phyloP scores from a whole-genome alignment of 2,113 vertebrate species.

The Clarias batrachus region DNA sequence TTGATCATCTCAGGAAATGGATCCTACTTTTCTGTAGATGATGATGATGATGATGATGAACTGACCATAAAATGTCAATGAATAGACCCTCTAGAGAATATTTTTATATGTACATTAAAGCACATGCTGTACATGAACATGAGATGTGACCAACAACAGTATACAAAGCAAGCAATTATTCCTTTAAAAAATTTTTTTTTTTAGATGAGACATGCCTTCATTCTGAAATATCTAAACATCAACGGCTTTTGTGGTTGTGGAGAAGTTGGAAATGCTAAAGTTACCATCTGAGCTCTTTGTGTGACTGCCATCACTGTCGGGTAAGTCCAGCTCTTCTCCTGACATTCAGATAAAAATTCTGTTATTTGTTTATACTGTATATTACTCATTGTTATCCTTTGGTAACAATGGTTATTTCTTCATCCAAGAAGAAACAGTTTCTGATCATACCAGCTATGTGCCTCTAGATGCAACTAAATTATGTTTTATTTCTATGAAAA shows the following conservation, averaged over 20 bases:
- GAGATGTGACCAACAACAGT: not conserved
- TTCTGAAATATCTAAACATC: not conserved
- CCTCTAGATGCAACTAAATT: not conserved
- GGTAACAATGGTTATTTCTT: conserved; percentile 6
- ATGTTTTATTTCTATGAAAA: not conserved
- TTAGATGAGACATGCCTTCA: not conserved
- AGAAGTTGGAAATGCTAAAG: conserved; percentile 1
- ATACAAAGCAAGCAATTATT: not conserved
- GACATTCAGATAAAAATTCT: conserved; percentile 50
- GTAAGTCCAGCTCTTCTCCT: conserved; percentile 73
- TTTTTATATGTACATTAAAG: not conserved
- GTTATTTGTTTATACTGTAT: conserved; percentile 31
- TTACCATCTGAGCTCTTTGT: conserved; percentile 69
- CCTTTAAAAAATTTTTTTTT: not conserved
- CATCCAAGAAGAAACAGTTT: not conserved
- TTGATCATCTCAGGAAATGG: conserved; percentile 9
- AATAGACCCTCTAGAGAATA: not conserved
- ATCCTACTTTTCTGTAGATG: not conserved
- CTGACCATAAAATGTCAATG: not conserved
- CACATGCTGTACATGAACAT: not conserved
- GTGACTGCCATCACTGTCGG: conserved; percentile 71
- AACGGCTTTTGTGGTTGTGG: not conserved
- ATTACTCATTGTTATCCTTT: not conserved
- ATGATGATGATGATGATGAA: conserved; percentile 15
- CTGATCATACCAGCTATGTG: not conserved